Evolutionary conservation across 2,888 invertebrate species (phyloP).

Genomic region (Amphipyra tragopoginis): DNA sequence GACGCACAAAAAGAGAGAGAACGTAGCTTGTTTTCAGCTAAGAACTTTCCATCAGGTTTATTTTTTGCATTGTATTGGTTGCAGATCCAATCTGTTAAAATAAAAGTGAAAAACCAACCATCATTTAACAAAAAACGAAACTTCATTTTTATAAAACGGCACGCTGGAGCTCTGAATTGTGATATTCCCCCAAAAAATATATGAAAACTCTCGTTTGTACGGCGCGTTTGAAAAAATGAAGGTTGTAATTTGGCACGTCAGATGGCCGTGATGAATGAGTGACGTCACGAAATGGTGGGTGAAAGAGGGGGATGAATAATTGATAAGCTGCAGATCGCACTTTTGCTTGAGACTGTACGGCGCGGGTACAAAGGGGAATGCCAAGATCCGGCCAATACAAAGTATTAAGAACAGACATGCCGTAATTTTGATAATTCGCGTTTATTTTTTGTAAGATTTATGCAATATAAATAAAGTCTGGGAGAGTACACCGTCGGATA

Average conservation of each 20-base stretch:
- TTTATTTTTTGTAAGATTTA: too few relatives aligned
- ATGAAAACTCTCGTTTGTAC: constrained; percentile 7
- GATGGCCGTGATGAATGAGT: constrained; percentile 67
- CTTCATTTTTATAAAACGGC: constrained; percentile 30
- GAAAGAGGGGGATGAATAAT: constrained; percentile 60
- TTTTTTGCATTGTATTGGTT: too few relatives aligned
- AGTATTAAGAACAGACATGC: too few relatives aligned
- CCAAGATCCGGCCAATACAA: too few relatives aligned
- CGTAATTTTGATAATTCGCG: too few relatives aligned
- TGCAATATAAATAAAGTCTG: too few relatives aligned
- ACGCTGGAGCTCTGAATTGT: constrained; percentile 10
- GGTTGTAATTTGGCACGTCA: constrained; percentile 66
- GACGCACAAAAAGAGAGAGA: too few relatives aligned
- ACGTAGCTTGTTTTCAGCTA: too few relatives aligned
- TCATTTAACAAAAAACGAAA: constrained; percentile 12
- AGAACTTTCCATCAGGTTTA: too few relatives aligned
- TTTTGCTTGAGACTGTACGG: constrained; percentile 45
- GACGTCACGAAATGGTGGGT: constrained; percentile 56
- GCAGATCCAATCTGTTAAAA: too few relatives aligned
- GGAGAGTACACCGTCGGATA: too few relatives aligned
- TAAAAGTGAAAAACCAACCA: neutral
- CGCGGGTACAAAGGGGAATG: too few relatives aligned
- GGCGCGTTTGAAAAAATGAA: constrained; percentile 53
- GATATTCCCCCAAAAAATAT: constrained; percentile 19
- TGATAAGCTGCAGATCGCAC: constrained; percentile 61